These are phyloP conservation scores for Rhinopomastus cyanomelas DNA, from an alignment of 2,113 vertebrate species.

Conservation along the genomic window DNA sequence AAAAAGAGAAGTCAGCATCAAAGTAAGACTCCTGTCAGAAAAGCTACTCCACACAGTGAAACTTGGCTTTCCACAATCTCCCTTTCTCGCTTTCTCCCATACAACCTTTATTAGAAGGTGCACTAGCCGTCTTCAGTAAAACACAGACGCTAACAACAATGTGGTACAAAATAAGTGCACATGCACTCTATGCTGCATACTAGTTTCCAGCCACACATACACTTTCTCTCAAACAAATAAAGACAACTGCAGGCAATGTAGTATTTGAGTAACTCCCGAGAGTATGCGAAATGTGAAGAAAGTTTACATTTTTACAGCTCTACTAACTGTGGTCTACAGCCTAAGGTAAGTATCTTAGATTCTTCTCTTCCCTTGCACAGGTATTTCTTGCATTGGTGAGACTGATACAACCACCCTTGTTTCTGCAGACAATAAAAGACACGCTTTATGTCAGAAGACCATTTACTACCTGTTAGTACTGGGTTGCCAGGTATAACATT, in stretches of 20 bases:
- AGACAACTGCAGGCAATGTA: not conserved
- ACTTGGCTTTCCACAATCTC: not conserved
- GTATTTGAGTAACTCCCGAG: not conserved
- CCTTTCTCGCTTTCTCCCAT: not conserved
- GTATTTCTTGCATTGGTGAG: not conserved
- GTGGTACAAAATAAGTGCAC: not conserved
- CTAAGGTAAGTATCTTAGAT: not conserved
- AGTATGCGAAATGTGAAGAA: not conserved
- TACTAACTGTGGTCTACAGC: not conserved
- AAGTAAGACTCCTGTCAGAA: not conserved
- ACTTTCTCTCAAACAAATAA: not conserved
- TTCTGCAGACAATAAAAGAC: not conserved
- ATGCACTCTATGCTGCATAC: not conserved
- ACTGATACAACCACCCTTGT: not conserved
- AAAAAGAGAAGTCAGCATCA: not conserved
- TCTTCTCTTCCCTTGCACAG: not conserved
- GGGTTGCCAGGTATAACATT: accelerated
- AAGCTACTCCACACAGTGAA: not conserved
- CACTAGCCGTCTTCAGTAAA: not conserved
- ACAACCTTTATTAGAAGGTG: not conserved
- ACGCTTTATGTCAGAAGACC: not conserved
- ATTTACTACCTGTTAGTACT: not conserved
- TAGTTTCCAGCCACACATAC: not conserved
- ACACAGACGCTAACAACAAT: not conserved
- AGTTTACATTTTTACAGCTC: not conserved